These are phyloP conservation scores for Sebastolobus alascanus DNA, from an alignment of 2,797 vertebrate species.

Conservation along the genomic window DNA sequence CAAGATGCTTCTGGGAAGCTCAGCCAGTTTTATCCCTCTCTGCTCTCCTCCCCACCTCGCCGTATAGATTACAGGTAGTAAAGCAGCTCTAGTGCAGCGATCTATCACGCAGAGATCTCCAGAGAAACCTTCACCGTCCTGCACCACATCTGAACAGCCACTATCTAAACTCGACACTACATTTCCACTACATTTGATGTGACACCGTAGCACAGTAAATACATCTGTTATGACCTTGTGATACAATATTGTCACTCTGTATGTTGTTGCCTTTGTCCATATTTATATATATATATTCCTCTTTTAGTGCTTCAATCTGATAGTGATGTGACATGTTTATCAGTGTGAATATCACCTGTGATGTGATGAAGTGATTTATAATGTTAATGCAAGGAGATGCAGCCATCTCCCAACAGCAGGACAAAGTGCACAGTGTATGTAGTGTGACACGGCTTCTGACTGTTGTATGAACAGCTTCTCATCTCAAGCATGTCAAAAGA, in stretches of 20 bases:
- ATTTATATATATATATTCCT: constrained; percentile 26
- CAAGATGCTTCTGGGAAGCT: constrained; percentile 57
- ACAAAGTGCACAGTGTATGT: constrained; percentile 79
- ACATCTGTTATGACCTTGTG: constrained; percentile 72
- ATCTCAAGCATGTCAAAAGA: constrained; percentile 72
- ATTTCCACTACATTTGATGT: constrained; percentile 79
- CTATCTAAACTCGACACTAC: constrained; percentile 65
- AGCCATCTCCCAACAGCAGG: constrained; percentile 72
- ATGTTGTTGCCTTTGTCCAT: constrained; percentile 78
- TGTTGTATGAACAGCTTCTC: constrained; percentile 71
- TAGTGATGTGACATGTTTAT: constrained; percentile 62
- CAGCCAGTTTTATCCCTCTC: constrained; percentile 52
- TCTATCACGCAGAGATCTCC: constrained; percentile 51
- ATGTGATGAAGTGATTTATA: constrained; percentile 46
- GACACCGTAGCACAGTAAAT: constrained; percentile 66
- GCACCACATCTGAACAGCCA: constrained; percentile 75
- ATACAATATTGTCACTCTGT: constrained; percentile 73
- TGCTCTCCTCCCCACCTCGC: constrained; percentile 65
- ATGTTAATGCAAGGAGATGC: constrained; percentile 64
- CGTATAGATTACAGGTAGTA: constrained; percentile 42
- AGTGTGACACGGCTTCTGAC: constrained; percentile 73
- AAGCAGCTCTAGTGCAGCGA: constrained; percentile 28
- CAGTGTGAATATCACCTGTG: constrained; percentile 60
- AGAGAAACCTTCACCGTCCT: constrained; percentile 44
- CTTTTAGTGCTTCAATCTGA: constrained; percentile 42